A percentile compares a stretch with the other conserved stretches of the same genome.
phyloP scores from a whole-genome alignment of 2,797 vertebrate genomes.

The Macropus fuliginosus region DNA sequence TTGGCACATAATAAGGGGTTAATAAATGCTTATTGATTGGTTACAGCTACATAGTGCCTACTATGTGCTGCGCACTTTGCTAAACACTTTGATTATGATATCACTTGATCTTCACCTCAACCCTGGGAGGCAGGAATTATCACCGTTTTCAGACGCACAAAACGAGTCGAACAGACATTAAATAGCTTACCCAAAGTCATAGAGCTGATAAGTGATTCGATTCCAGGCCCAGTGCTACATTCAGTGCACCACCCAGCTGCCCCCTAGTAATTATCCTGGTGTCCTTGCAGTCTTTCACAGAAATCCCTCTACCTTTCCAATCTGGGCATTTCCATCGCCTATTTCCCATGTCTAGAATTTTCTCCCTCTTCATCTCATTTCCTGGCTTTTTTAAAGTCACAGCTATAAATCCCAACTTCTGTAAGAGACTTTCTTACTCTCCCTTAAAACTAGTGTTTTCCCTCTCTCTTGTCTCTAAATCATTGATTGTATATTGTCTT shows the following conservation, averaged over 20 bases:
- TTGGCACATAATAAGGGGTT: no score
- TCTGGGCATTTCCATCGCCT: not conserved
- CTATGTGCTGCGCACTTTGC: no score
- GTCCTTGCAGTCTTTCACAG: not conserved
- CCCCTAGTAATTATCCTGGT: not conserved
- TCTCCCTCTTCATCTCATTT: not conserved
- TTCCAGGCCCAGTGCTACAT: no score
- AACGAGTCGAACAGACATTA: not conserved
- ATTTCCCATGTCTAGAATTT: not conserved
- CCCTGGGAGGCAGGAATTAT: not conserved
- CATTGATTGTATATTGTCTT: not conserved
- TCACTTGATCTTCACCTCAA: no score
- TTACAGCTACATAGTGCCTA: no score
- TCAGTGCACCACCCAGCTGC: no score
- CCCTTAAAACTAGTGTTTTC: not conserved
- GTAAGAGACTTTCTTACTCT: not conserved
- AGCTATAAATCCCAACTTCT: not conserved
- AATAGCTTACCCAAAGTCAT: not conserved
- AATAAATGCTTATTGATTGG: no score
- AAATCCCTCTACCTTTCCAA: not conserved
- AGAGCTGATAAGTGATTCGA: no score
- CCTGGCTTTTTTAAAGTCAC: not conserved
- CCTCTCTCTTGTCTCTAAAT: not conserved
- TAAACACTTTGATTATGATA: no score
- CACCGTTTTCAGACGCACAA: not conserved